A percentile compares a stretch with the other conserved stretches of the same genome.
These are phyloP conservation scores for Drosophila nigritarsus DNA, from an alignment of 2,888 invertebrate species.

Conservation along the genomic window DNA sequence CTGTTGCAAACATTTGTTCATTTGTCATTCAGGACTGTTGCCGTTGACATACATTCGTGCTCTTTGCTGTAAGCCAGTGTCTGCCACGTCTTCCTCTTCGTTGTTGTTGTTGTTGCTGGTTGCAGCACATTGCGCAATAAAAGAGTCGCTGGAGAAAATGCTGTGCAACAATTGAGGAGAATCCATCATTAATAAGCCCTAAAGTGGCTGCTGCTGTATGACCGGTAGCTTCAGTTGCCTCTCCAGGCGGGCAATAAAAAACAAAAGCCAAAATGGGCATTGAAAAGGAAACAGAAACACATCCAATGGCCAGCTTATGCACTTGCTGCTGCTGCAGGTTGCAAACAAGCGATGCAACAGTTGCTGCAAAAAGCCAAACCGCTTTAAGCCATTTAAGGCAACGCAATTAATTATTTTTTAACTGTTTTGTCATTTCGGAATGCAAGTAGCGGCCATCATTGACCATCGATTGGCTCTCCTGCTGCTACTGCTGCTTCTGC, in stretches of 20 bases:
- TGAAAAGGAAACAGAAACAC: conserved; percentile 70
- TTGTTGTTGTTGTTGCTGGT: conserved; percentile 19
- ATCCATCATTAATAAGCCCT: conserved; percentile 83
- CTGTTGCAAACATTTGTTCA: conserved; percentile 77
- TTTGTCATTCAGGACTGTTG: conserved; percentile 83
- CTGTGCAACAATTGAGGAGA: conserved; percentile 75
- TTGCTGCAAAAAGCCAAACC: conserved; percentile 69
- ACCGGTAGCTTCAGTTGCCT: conserved; percentile 37
- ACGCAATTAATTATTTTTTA: conserved; percentile 86
- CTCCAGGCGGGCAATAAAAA: conserved; percentile 77
- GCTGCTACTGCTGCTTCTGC: conserved; percentile 18
- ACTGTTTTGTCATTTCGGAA: conserved; percentile 85
- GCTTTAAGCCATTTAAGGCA: conserved; percentile 84
- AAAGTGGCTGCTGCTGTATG: conserved; percentile 76
- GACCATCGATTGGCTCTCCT: conserved; percentile 69
- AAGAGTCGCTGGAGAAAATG: conserved; percentile 49
- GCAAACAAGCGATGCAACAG: conserved; percentile 65
- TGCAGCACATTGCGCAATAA: conserved; percentile 73
- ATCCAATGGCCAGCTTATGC: conserved; percentile 64
- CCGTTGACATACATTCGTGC: conserved; percentile 84
- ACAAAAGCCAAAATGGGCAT: conserved; percentile 81
- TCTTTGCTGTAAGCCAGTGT: conserved; percentile 63
- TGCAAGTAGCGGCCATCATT: conserved; percentile 77
- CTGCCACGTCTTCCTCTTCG: conserved; percentile 8
- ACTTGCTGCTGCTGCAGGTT: conserved; percentile 65